Evolutionary conservation across 2,888 invertebrate genomes (phyloP).

Genomic region (Limnephilus lunatus): DNA sequence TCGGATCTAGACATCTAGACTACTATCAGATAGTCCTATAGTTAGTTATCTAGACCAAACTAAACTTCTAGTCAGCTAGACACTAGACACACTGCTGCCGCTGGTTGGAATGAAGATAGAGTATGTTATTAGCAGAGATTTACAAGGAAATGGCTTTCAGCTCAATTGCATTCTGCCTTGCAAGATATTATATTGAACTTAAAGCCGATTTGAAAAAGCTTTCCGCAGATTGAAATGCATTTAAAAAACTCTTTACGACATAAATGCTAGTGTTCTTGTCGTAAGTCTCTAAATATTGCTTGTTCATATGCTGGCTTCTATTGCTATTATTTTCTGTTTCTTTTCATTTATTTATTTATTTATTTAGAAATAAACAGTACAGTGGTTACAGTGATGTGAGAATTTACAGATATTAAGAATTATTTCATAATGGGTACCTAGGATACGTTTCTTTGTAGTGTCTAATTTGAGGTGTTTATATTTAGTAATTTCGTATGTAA

Average conservation of each 20-base stretch:
- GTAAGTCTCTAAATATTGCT: not conserved
- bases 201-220: not conserved
- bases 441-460: too few relatives aligned
- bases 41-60: not conserved
- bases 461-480: too few relatives aligned
- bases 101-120: not conserved
- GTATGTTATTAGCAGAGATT: constrained; percentile 9
- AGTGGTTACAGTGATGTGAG: too few relatives aligned
- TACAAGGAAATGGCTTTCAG: not conserved
- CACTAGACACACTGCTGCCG: not conserved
- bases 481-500: too few relatives aligned
- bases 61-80: not conserved
- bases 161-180: not conserved
- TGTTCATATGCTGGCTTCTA: not conserved
- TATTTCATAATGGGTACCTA: too few relatives aligned
- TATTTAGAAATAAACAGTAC: too few relatives aligned
- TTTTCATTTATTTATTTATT: too few relatives aligned
- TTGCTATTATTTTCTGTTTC: too few relatives aligned
- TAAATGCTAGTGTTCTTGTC: not conserved
- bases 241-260: not conserved
- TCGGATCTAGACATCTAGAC: not conserved
- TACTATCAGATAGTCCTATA: not conserved
- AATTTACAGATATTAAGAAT: too few relatives aligned
- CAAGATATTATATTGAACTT: not conserved
- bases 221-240: not conserved